Base-by-base conservation (phyloP, 2,888 invertebrate species). In the Pseudococcus jackbeardsleyi region DNA sequence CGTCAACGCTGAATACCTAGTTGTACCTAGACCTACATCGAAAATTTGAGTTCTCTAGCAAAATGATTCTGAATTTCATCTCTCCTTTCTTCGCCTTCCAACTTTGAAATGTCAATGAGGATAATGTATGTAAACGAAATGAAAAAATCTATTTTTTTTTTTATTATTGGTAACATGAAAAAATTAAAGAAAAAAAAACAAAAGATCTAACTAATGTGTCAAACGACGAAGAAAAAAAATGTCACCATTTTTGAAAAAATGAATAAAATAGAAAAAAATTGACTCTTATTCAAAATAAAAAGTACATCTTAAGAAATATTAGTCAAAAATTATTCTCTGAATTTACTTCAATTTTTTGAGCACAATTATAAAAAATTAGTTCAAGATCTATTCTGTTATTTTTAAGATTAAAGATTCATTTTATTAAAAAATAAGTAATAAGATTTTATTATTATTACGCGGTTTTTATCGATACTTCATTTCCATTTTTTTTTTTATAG, bases 291-390 rank as follows among this genome's bases (percentile, higher is more conserved):
- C 15, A 7, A 22, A 64, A 64, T 64, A 64, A 1, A 22, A 19
- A 64, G 19, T 64, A 64, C 64, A 64, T 64, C 64, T 64, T 64
- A 64, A 59, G 54, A 64, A 64, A 64, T 64, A 64, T 22, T 64
- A 64, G n/a, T 64, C 11, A 64, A 64, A 59, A 59, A 59, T 4
- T n/a, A n/a, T n/a, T n/a, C 15, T 59, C n/a, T n/a, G 59, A 19
- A 17, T 59, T 59, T n/a, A 59, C 59, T n/a, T 59, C 19, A 19
- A n/a, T n/a, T 59, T 59, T 59, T 59, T 59, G 22, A 22, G 22
- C 6, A 19, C 22, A 22, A 22, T 9, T 22, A 64, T 19, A 19
- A 64, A 64, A 64, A 64, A 22, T 64, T 9, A 64, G 11, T 22
- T 64, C 11, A 54, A n/a, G n/a, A n/a, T 54, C n/a, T 7, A 54